Evolutionary conservation across 1,140 invertebrate genomes (phyloP), one percentile per base, ranked within the genome.

Genomic region (Drosophila simulans): DNA sequence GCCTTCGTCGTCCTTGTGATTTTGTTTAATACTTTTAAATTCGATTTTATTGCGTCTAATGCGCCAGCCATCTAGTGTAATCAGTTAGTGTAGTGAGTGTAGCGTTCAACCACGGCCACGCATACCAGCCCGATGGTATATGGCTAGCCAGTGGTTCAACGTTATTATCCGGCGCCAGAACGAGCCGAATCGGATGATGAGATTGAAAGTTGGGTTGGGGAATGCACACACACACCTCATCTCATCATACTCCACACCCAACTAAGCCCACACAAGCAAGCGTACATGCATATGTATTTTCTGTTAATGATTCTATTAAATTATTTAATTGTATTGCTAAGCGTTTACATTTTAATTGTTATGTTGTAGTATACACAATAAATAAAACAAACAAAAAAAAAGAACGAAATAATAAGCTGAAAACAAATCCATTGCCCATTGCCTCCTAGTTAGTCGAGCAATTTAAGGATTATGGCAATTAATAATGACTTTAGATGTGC

Each of bases 251-350:
- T 46, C 35, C 66, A 40, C 40, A 31, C 48, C 66, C 64, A 34
- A 75, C 40, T 65, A 56, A 37, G 56, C 37, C 37, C 56, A 45
- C 51, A 66, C 37, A 55, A 48, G 51, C 35, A 76, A 46, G 72
- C 59, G 60, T 69, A 75, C 65, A 62, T 66, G 66, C 56, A 62
- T 74, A 78, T 60, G 75, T 78, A 72, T 64, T 88, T 89, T 83
- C 80, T 88, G 84, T 88, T 88, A 88, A 89, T 80, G 84, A 89
- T 89, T 88, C 82, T 88, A 88, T 88, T 88, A 89, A 88, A 88
- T 88, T 88, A 88, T 88, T 88, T 88, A 80, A 88, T 88, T 84
- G 59, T 89, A 88, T 69, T 77, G 84, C 84, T 88, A 88, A 89
- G 84, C 84, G 84, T 89, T 88, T 88, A 88, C 80, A 64, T 89